Percentiles rank a stretch among this genome's conserved stretches.
Conservation (phyloP, 2,113 vertebrate species). For the Hypomesus transpacificus region DNA sequence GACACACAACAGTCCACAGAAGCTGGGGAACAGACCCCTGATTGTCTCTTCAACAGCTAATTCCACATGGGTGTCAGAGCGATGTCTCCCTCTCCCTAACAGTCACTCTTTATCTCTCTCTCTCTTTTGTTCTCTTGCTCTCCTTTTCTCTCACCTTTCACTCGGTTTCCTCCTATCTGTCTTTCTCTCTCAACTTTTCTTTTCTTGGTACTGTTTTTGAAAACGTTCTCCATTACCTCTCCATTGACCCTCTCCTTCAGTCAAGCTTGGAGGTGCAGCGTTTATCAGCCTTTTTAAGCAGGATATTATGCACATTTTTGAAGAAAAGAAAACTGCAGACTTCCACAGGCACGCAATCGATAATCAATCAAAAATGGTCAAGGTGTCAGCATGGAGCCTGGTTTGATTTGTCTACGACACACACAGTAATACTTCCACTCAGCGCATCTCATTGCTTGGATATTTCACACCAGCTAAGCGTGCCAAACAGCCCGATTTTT, state of each 20-base stretch:
- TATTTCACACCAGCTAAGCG: no score
- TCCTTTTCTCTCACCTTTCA: constrained; percentile 3
- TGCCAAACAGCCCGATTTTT: no score
- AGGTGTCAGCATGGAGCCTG: no score
- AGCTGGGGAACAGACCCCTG: constrained; percentile 44
- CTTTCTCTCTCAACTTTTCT: not conserved
- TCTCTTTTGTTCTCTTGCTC: constrained; percentile 1
- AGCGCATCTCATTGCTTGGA: no score
- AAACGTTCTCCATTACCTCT: not conserved
- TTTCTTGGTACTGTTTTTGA: constrained; percentile 7
- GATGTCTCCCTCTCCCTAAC: constrained; percentile 60
- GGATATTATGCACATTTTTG: no score
- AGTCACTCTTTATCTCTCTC: constrained; percentile 51
- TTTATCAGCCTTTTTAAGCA: no score
- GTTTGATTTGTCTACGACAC: no score
- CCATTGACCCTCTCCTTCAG: constrained; percentile 18
- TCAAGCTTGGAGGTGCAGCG: constrained; percentile 15
- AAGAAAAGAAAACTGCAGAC: no score
- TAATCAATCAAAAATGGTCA: no score
- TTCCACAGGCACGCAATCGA: no score
- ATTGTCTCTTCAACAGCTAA: constrained; percentile 62
- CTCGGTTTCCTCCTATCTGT: constrained; percentile 2
- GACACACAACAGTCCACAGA: constrained; percentile 29
- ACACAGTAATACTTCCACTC: no score
- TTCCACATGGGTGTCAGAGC: constrained; percentile 68